phyloP scores from a whole-genome alignment of 2,888 invertebrate species.

The Mesorhabditis sp. region DNA sequence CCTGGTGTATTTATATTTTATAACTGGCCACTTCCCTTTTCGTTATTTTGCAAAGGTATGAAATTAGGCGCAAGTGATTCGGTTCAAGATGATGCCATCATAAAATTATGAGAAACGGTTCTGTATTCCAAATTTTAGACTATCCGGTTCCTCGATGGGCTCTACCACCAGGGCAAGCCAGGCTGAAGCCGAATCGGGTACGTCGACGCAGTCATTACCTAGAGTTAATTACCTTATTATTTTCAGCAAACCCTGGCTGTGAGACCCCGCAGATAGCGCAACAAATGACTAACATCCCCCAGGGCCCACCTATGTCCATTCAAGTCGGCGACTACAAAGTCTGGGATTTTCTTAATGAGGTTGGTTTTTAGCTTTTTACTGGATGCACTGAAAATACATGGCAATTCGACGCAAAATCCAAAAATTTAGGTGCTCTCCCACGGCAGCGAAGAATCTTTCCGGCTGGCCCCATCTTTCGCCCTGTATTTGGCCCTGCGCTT shows the following conservation, averaged over 20 bases:
- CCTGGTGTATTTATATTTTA: too few species aligned
- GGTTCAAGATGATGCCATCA: too few species aligned
- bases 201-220: too few species aligned
- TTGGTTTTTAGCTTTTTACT: slow-evolving; percentile 9
- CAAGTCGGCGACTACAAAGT: slow-evolving; percentile 38
- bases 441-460: slow-evolving; percentile 67
- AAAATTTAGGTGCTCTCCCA: background rate
- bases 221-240: background rate
- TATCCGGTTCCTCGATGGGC: background rate
- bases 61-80: too few species aligned
- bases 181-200: too few species aligned
- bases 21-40: too few species aligned
- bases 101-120: too few species aligned
- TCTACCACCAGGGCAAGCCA: background rate
- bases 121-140: background rate
- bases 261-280: background rate
- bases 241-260: background rate
- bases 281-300: slow-evolving; percentile 10
- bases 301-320: slow-evolving; percentile 27
- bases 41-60: too few species aligned
- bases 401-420: background rate
- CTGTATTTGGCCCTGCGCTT: slow-evolving; percentile 89
- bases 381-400: background rate
- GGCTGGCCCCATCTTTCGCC: slow-evolving; percentile 91
- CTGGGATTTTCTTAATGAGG: slow-evolving; percentile 40